Evolutionary conservation across 2,797 vertebrate genomes (phyloP).

Genomic region (Spea hammondii): DNA sequence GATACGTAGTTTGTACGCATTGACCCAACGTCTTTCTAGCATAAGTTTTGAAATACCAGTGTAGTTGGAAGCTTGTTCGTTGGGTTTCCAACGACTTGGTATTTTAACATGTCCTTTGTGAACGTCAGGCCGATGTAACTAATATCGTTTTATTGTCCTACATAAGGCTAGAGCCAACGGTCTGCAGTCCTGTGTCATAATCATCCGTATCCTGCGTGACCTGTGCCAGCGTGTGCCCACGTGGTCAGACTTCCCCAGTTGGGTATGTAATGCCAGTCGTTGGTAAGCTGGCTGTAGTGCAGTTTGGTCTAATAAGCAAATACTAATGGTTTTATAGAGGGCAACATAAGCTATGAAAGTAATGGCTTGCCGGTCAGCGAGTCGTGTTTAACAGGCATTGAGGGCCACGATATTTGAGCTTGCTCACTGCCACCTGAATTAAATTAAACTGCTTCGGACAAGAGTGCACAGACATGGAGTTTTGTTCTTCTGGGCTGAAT

Average conservation of each 20-base stretch:
- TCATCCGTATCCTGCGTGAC: slow-evolving; percentile 95
- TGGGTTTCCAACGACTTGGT: slow-evolving; percentile 96
- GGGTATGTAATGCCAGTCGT: slow-evolving; percentile 74
- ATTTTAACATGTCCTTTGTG: slow-evolving; percentile 72
- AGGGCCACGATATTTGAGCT: no score
- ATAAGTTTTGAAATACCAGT: slow-evolving; percentile 89
- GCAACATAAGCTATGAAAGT: no score
- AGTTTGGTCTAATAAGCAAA: no score
- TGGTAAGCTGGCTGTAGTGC: no score
- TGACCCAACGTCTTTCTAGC: slow-evolving; percentile 72
- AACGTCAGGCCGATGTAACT: slow-evolving; percentile 62
- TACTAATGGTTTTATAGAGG: no score
- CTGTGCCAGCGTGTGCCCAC: slow-evolving; percentile 94
- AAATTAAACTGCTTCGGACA: no score
- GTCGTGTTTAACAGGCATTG: no score
- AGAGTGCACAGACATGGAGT: no score
- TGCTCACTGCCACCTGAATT: no score
- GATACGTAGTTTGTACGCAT: slow-evolving; percentile 82
- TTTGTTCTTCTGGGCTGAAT: no score
- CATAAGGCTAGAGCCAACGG: slow-evolving; percentile 99
- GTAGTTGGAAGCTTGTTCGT: slow-evolving; percentile 89
- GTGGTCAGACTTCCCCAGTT: slow-evolving; percentile 96
- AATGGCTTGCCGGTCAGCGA: no score
- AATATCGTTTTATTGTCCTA: slow-evolving; percentile 79
- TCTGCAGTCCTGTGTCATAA: slow-evolving; percentile 96